Conservation (phyloP, 2,888 invertebrate species). For the Diplazon laetatorius region DNA sequence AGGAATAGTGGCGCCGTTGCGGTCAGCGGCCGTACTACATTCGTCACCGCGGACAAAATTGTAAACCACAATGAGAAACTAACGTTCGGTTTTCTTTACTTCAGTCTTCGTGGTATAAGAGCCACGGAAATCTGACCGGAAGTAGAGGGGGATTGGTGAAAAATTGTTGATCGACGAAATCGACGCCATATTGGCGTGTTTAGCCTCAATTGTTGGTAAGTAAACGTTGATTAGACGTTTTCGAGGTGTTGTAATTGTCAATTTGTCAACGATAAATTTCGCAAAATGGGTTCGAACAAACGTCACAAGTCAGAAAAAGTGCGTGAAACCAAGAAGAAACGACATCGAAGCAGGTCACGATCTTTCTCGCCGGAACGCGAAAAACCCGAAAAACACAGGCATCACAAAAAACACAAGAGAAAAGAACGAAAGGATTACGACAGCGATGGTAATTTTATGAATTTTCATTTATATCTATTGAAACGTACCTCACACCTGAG, state of each 20-base stretch:
- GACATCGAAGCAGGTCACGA: conserved; percentile 86
- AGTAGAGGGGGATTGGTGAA: no score
- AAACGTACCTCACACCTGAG: neutral
- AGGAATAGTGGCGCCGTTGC: no score
- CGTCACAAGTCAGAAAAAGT: conserved; percentile 86
- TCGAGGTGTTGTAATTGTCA: conserved; percentile 2
- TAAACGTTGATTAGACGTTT: neutral
- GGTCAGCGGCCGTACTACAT: no score
- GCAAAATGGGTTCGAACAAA: conserved; percentile 87
- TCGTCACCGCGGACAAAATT: no score
- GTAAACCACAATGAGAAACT: no score
- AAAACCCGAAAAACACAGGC: conserved; percentile 79
- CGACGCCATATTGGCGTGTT: conserved; percentile 11
- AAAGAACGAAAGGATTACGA: conserved; percentile 81
- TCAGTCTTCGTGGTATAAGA: no score
- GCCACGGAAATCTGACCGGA: neutral
- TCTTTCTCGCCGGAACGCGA: conserved; percentile 82
- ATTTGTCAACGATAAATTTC: neutral
- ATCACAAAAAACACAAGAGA: conserved; percentile 81
- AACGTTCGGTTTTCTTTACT: no score
- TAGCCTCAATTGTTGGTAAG: neutral
- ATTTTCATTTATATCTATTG: conserved; percentile 11
- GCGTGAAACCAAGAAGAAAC: conserved; percentile 86
- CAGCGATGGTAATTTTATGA: conserved; percentile 78
- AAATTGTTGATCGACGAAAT: neutral